Base-by-base conservation (phyloP, 2,888 invertebrate species). In the Eupithecia subumbrata region DNA sequence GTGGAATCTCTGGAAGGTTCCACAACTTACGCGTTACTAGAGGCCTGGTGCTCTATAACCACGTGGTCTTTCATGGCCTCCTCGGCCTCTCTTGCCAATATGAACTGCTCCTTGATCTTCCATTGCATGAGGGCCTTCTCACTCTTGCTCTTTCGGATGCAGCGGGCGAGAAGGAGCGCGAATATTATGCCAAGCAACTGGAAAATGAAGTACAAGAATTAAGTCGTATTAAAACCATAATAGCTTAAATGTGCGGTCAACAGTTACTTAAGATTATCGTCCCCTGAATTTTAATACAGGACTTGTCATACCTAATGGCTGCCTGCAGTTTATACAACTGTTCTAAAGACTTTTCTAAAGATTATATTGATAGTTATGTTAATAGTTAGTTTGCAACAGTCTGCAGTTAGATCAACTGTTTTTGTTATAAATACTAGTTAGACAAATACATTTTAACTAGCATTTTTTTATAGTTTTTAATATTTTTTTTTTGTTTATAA, bases 121-220 rank as follows among this genome's bases (percentile, higher is more conserved):
- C 97, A 97, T 72, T 95, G 93, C 78, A 96, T 95, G 14, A 96
- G 92, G 74, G 96, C 96, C 45, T 95, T 95, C 82, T 97, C 96
- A 2, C 97, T 97, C 87, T 97, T 97, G 86, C 97, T 95, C 78
- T 96, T 96, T 48, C 97, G 96, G 82, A 99, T 97, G 73, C 97
- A 97, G 84, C 97, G 96, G 18, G 98, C 98, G 87, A 99, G 91
- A 90, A 98, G 97, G 82, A 98, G 96, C 0, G 99, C 97, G 86
- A 98, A 98, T 83, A 98, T 95, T 66, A 98, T 97, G 72, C 98
- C 98, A 81, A 98, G 93, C 69, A 98, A 90, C 97, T 97, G 91
- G 71, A 94, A 89, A 74, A 34, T 73, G 45, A 76, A 22, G 22
- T 56, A 12, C 4, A 60, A 25, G 22, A 60, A 60, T 14, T 60